Percentiles rank a stretch among this genome's conserved stretches.
Evolutionary conservation across 2,797 vertebrate species (phyloP).

Genomic region (Amniataba percoides): DNA sequence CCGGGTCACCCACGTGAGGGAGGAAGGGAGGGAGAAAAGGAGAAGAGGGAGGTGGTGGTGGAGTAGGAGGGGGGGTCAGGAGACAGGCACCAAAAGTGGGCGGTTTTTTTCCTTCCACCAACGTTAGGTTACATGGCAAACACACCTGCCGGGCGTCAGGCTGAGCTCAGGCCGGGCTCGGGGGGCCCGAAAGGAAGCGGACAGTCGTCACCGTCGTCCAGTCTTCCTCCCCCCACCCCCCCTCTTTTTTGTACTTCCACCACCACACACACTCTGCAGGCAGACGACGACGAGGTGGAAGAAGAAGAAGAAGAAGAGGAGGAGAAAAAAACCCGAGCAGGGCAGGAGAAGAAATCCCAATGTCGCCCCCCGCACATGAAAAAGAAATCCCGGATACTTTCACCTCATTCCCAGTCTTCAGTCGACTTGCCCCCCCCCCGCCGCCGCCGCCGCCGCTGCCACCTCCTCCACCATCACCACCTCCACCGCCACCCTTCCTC

Average conservation of each 20-base stretch:
- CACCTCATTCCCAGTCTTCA: conserved; percentile 78
- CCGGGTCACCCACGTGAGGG: conserved; percentile 87
- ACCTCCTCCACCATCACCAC: no score
- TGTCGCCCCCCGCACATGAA: conserved; percentile 57
- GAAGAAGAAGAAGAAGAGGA: background rate
- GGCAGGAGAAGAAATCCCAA: conserved; percentile 59
- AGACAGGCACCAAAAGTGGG: conserved; percentile 80
- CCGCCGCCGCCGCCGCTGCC: no score
- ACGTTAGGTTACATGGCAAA: conserved; percentile 85
- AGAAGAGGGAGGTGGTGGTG: no score
- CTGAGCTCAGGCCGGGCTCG: conserved; percentile 61
- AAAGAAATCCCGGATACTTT: conserved; percentile 79
- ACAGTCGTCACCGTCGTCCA: conserved; percentile 66
- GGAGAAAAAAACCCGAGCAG: conserved; percentile 33
- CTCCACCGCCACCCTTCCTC: no score
- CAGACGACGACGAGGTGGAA: conserved; percentile 59
- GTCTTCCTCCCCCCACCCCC: conserved; percentile 17
- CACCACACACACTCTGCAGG: conserved; percentile 37
- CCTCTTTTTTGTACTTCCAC: no score
- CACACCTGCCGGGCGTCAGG: conserved; percentile 83
- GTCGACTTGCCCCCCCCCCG: conserved; percentile 57
- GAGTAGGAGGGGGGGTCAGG: conserved; percentile 67
- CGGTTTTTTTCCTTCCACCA: conserved; percentile 66
- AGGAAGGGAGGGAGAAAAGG: conserved; percentile 38
- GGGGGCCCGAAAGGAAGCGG: conserved; percentile 59